phyloP scores from a whole-genome alignment of 2,797 vertebrate genomes.

The Amblyopsis hoosieri region DNA sequence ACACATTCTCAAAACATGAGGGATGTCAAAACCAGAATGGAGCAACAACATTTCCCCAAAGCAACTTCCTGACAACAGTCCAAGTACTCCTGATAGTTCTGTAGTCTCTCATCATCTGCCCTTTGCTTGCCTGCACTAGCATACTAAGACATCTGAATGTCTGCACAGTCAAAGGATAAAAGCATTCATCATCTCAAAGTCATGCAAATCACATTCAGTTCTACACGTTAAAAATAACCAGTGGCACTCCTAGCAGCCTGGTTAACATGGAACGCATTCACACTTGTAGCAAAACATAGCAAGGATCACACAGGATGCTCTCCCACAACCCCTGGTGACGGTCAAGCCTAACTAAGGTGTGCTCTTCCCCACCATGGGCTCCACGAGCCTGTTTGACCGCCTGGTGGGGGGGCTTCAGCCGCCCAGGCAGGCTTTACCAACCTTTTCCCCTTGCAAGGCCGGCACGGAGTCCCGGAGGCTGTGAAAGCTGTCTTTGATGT shows the following conservation, averaged over 20 bases:
- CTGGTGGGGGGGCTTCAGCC: slow-evolving; percentile 28
- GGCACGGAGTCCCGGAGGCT: slow-evolving; percentile 98
- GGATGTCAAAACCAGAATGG: slow-evolving; percentile 70
- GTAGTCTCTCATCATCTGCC: slow-evolving; percentile 40
- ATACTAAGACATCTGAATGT: slow-evolving; percentile 22
- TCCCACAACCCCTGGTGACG: slow-evolving; percentile 7
- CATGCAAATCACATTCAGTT: too few relatives aligned
- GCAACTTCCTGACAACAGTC: slow-evolving; percentile 65
- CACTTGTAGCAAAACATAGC: not conserved
- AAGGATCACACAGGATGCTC: not conserved
- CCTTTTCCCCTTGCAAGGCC: slow-evolving; percentile 98
- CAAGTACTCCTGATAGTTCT: slow-evolving; percentile 43
- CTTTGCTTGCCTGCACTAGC: slow-evolving; percentile 21
- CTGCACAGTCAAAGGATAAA: not conserved
- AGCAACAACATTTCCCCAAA: slow-evolving; percentile 60
- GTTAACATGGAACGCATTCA: not conserved
- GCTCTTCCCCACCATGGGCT: slow-evolving; percentile 5
- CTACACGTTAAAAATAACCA: too few relatives aligned
- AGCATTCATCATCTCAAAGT: not conserved
- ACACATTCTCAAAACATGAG: slow-evolving; percentile 35
- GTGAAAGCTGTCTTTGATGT: slow-evolving; percentile 99
- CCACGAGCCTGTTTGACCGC: slow-evolving; percentile 13
- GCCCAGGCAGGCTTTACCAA: slow-evolving; percentile 76
- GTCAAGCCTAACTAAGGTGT: not conserved
- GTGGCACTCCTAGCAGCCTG: too few relatives aligned